A percentile compares a stretch with the other conserved stretches of the same genome.
phyloP scores from a whole-genome alignment of 2,888 invertebrate genomes.

The Xanthorhoe designata region DNA sequence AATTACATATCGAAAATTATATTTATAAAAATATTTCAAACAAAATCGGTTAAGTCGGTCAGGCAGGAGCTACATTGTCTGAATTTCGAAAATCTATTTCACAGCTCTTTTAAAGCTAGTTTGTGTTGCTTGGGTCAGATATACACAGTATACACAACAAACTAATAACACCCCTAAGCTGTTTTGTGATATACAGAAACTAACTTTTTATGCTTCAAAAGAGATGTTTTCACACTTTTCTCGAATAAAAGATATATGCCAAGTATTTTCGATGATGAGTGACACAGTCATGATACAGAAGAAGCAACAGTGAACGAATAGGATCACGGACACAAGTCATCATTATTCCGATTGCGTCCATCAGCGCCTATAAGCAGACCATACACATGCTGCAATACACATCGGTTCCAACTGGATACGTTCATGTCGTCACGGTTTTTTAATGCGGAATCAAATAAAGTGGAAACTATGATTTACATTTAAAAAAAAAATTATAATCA shows the following conservation, averaged over 20 bases:
- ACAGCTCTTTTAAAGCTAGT: no score
- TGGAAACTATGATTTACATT: neutral
- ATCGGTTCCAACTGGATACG: constrained; percentile 49
- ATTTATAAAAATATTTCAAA: no score
- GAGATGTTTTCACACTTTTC: no score
- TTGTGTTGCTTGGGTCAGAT: no score
- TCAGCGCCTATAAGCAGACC: constrained; percentile 60
- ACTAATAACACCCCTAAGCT: no score
- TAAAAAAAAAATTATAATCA: neutral
- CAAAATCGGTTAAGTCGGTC: no score
- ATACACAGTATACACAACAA: no score
- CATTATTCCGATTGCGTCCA: constrained; percentile 58
- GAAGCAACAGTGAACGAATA: constrained; percentile 10
- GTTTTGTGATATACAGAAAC: no score
- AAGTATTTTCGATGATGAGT: constrained; percentile 3
- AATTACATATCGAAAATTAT: no score
- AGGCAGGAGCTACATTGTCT: no score
- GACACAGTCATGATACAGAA: constrained; percentile 18
- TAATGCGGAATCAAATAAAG: neutral
- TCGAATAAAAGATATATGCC: neutral
- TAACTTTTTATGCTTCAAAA: no score
- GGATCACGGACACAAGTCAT: constrained; percentile 46
- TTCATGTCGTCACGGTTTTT: constrained; percentile 30
- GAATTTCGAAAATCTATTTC: no score
- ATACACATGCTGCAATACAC: constrained; percentile 61